A percentile compares a stretch with the other conserved stretches of the same genome.
phyloP scores from a whole-genome alignment of 1,140 invertebrate species.

The Drosophila seguyi region DNA sequence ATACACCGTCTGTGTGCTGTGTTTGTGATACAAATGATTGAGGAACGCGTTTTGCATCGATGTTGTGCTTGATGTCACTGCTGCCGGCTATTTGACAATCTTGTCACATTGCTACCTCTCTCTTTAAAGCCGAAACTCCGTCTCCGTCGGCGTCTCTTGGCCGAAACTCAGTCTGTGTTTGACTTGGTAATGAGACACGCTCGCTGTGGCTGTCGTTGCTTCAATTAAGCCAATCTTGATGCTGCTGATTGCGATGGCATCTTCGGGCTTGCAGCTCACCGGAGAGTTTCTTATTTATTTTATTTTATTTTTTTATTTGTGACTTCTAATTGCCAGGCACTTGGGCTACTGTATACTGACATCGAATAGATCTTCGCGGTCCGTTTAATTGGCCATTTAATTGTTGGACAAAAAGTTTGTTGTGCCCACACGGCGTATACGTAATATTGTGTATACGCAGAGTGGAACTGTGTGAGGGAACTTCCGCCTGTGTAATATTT shows the following conservation, averaged over 20 bases:
- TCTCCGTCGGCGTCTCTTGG: neutral
- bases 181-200: slow-evolving; percentile 72
- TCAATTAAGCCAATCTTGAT: slow-evolving; percentile 70
- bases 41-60: slow-evolving; percentile 62
- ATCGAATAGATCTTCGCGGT: slow-evolving; percentile 13
- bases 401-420: slow-evolving; percentile 26
- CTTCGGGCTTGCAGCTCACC: slow-evolving; percentile 24
- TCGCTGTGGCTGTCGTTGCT: slow-evolving; percentile 56
- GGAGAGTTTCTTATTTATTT: slow-evolving; percentile 15
- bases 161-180: slow-evolving; percentile 52
- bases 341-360: slow-evolving; percentile 34
- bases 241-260: slow-evolving; percentile 50
- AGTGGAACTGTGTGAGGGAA: neutral
- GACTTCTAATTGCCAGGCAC: slow-evolving; percentile 48
- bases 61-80: slow-evolving; percentile 55
- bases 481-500: neutral
- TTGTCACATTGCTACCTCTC: slow-evolving; percentile 65
- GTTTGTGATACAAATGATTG: slow-evolving; percentile 22
- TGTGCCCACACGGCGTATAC: slow-evolving; percentile 60
- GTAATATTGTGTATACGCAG: slow-evolving; percentile 59
- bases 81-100: slow-evolving; percentile 73
- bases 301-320: slow-evolving; percentile 17
- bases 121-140: slow-evolving; percentile 21
- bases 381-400: slow-evolving; percentile 27
- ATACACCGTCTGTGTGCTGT: slow-evolving; percentile 3